Evolutionary conservation across 1,140 invertebrate species (phyloP), one percentile per base, ranked within the genome.

Genomic region (Nomia melanderi): DNA sequence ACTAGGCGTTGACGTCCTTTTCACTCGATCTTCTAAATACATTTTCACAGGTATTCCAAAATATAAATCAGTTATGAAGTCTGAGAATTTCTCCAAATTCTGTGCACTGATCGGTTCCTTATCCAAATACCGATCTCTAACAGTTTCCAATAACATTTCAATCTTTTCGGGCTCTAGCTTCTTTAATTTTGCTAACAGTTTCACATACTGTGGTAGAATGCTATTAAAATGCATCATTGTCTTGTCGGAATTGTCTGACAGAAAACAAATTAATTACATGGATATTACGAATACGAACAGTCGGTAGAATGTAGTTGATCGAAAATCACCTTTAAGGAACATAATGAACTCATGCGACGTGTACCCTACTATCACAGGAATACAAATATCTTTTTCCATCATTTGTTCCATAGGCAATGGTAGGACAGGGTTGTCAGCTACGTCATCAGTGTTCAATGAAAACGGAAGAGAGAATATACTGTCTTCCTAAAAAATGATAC

Each of bases 41-140:
- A 47, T 91, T 88, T 73, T 92, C 88, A 44, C 92, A 85, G 66
- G 89, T 86, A 27, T 87, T 88, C 60, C 90, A 81, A 11, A 84
- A 54, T 70, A 94, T 93, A 88, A 62, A 78, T 94, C 93, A 0
- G 88, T 87, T 6, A 90, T 44, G 29, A 93, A 87, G 64, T 93
- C 77, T 0, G 92, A 50, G n/a, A 90, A 93, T 36, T 90, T 81
- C 0, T 85, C 66, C 14, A 85, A 63, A 6, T 79, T 88, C 0
- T 87, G 74, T 2, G 87, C 60, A 12, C 70, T 84, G 1, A 92
- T 79, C 17, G 67, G 7, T 84, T 91, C 87, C 4, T 91, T 77
- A 3, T 90, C 90, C 56, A 83, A 91, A 78, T 91, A 91, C 2
- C 86, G 64, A 53, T 88, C 77, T 7, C 57, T n/a, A 8, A 47